phyloP scores from a whole-genome alignment of 2,797 vertebrate species.

The Sebastes steindachneri region DNA sequence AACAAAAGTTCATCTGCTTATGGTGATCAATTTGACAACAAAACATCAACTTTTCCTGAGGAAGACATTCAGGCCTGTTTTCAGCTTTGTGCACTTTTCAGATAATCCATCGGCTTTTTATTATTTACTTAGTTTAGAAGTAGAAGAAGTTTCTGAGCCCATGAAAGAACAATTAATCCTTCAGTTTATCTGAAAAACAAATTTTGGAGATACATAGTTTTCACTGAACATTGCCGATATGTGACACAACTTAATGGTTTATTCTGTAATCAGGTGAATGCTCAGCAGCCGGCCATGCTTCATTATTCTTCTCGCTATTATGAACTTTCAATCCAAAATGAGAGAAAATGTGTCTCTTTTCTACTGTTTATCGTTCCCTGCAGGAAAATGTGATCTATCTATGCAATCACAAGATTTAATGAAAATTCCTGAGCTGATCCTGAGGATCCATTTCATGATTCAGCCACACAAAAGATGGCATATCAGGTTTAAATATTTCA shows the following conservation, averaged over 20 bases:
- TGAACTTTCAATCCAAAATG: neutral
- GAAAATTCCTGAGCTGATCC: neutral
- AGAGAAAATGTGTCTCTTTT: neutral
- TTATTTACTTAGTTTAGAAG: neutral
- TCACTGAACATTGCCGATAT: neutral
- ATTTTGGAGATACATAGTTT: neutral
- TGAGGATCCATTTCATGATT: neutral
- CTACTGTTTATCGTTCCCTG: neutral
- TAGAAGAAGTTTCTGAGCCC: neutral
- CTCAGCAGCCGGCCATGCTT: neutral
- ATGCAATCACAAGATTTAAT: neutral
- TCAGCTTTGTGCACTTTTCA: neutral
- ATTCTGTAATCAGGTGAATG: neutral
- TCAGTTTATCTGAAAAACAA: neutral
- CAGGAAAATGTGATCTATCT: neutral
- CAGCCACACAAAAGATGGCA: neutral
- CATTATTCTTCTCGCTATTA: neutral
- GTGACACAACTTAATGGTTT: neutral
- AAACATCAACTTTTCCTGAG: too few species aligned
- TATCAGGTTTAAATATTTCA: neutral
- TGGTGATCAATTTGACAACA: too few species aligned
- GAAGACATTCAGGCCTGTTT: too few species aligned
- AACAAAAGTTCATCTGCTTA: too few species aligned
- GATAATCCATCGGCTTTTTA: neutral
- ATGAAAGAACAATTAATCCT: neutral